Conservation (phyloP, 2,888 invertebrate genomes). For the Lasiommata megera region DNA sequence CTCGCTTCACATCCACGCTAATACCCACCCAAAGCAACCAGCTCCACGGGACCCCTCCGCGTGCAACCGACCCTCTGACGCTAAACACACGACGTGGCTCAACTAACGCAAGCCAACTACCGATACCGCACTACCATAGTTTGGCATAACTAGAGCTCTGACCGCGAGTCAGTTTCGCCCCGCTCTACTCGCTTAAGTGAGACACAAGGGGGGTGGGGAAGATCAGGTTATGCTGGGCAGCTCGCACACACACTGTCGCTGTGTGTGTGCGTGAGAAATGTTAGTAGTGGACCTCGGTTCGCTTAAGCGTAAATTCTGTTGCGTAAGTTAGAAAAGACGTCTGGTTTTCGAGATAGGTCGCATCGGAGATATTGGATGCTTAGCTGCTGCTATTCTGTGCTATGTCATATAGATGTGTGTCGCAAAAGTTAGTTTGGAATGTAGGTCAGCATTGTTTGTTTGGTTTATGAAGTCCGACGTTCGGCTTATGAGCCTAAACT, state of each 20-base stretch:
- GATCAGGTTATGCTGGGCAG: constrained; percentile 42
- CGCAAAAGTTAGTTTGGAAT: constrained; percentile 21
- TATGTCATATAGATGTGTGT: constrained; percentile 29
- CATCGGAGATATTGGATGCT: constrained; percentile 60
- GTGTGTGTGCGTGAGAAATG: constrained; percentile 78
- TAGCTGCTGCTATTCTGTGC: constrained; percentile 39
- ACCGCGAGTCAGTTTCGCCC: constrained; percentile 62
- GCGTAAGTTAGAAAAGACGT: constrained; percentile 77
- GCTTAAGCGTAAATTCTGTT: constrained; percentile 78
- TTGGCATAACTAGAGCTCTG: constrained; percentile 70
- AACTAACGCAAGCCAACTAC: constrained; percentile 47
- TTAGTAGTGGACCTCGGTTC: constrained; percentile 71
- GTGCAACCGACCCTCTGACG: constrained; percentile 36
- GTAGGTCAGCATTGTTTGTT: constrained; percentile 15
- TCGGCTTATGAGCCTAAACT: not conserved
- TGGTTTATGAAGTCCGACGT: not conserved
- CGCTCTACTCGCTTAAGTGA: constrained; percentile 46
- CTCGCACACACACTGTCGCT: constrained; percentile 70
- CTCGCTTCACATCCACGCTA: constrained; percentile 67
- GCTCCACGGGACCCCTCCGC: constrained; percentile 41
- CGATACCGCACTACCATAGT: constrained; percentile 75
- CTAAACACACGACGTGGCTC: constrained; percentile 42
- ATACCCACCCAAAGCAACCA: constrained; percentile 54
- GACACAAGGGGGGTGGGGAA: constrained; percentile 47
- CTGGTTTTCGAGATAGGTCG: constrained; percentile 67